These are phyloP conservation scores for Rhinolophus ferrumequinum DNA, from an alignment of 2,113 vertebrate genomes.

Conservation along the genomic window DNA sequence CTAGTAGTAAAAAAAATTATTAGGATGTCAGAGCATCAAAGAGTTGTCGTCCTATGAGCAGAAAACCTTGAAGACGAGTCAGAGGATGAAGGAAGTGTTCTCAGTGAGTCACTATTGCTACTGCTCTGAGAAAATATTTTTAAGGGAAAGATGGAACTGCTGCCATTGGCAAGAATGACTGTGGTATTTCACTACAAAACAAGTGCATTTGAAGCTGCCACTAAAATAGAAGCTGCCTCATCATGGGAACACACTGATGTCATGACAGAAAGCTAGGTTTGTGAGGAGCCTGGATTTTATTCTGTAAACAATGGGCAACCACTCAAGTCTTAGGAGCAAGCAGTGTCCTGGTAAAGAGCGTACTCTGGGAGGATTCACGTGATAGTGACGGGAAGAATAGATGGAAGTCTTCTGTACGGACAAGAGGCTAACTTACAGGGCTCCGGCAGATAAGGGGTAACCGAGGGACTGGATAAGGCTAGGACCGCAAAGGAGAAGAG, in stretches of 20 bases:
- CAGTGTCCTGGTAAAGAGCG: background rate
- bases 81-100: slow-evolving; percentile 10
- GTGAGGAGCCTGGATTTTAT: background rate
- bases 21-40: background rate
- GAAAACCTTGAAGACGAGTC: slow-evolving; percentile 23
- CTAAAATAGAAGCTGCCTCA: background rate
- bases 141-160: background rate
- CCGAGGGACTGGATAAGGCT: background rate
- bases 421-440: background rate
- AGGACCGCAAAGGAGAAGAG: background rate
- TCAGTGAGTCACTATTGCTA: background rate
- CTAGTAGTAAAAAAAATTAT: slow-evolving; percentile 17
- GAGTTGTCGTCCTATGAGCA: background rate
- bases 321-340: background rate
- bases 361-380: background rate
- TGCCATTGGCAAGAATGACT: slow-evolving; percentile 2
- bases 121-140: slow-evolving; percentile 55
- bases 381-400: background rate
- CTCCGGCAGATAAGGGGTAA: background rate
- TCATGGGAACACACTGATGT: background rate
- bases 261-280: background rate
- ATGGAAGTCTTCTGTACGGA: background rate
- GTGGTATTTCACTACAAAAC: slow-evolving; percentile 10
- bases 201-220: background rate
- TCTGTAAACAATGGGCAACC: background rate